Evolutionary conservation across 2,797 vertebrate genomes (phyloP).

Genomic region (Lithobates pipiens): DNA sequence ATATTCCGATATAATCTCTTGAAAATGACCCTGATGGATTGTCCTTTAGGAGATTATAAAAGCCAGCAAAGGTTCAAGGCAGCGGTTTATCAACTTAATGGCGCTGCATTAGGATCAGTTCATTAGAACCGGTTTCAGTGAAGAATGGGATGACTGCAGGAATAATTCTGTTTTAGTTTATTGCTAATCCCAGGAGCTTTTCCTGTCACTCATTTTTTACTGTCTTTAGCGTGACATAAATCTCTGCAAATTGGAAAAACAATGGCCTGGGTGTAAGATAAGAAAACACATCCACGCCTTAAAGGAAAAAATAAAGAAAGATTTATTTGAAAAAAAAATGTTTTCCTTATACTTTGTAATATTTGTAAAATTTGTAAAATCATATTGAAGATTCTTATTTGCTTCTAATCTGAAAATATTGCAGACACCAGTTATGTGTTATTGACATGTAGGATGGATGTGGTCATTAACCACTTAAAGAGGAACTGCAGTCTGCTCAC

Average conservation of each 20-base stretch:
- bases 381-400: no score
- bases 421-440: no score
- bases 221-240: background rate
- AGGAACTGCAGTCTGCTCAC: no score
- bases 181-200: slow-evolving; percentile 37
- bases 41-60: slow-evolving; percentile 70
- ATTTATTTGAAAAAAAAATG: background rate
- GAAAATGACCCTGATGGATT: slow-evolving; percentile 54
- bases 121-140: slow-evolving; percentile 64
- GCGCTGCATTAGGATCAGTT: slow-evolving; percentile 59
- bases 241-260: background rate
- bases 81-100: slow-evolving; percentile 64
- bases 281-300: background rate
- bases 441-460: no score
- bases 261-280: background rate
- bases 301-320: background rate
- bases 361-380: background rate
- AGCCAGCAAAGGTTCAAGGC: slow-evolving; percentile 66
- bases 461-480: no score
- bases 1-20: slow-evolving; percentile 51
- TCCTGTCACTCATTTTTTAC: slow-evolving; percentile 8
- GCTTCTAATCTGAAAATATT: no score
- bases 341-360: background rate
- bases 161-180: slow-evolving; percentile 53
- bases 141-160: slow-evolving; percentile 58